Conservation (phyloP, 2,797 vertebrate species). For the Aphelocoma californica region DNA sequence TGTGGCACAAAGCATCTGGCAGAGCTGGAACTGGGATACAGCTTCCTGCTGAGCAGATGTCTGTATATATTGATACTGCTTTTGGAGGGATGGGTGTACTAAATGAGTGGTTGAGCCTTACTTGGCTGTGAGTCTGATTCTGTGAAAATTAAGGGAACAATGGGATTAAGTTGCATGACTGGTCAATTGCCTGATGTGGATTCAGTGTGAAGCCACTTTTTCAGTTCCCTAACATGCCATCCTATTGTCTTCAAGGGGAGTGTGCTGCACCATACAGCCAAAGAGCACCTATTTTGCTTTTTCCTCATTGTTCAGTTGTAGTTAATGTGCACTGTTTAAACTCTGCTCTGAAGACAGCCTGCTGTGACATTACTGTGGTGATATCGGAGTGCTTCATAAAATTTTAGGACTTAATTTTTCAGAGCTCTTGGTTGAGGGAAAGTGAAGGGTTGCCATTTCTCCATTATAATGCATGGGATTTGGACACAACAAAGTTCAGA, state of each 20-base stretch:
- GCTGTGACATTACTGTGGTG: not conserved
- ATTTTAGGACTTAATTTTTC: not conserved
- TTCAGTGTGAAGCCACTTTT: not conserved
- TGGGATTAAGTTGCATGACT: not conserved
- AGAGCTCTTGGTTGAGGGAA: not conserved
- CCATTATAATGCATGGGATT: not conserved
- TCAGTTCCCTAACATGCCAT: not conserved
- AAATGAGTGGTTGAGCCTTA: not conserved
- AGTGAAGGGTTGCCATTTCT: not conserved
- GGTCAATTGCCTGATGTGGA: not conserved
- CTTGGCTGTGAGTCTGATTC: not conserved
- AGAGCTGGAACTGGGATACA: not conserved
- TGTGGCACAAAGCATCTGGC: not conserved
- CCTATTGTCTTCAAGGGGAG: not conserved
- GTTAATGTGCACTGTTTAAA: not conserved
- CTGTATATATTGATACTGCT: not conserved
- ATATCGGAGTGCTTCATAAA: not conserved
- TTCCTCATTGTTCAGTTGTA: not conserved
- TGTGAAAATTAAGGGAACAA: not conserved
- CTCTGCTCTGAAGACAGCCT: not conserved
- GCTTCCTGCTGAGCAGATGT: not conserved
- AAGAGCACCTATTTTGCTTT: not conserved
- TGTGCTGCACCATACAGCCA: not conserved
- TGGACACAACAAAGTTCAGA: not conserved
- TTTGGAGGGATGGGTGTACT: not conserved